Conservation (phyloP, 2,797 vertebrate genomes). For the Gadopsis marmoratus region DNA sequence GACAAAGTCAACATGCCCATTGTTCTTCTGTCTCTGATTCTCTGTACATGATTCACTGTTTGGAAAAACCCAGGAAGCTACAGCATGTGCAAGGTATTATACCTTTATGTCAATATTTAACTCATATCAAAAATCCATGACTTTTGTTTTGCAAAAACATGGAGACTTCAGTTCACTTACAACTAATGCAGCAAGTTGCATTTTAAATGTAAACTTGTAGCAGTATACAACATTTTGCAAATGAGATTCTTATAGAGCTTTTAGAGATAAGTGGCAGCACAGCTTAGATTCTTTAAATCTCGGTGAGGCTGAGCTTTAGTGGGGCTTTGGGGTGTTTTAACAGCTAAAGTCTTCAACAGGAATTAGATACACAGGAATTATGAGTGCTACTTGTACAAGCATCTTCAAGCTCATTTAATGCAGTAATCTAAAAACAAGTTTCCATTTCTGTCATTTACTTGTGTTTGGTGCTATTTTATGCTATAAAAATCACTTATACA, state of each 20-base stretch:
- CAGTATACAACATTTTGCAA: neutral
- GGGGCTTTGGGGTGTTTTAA: constrained; percentile 27
- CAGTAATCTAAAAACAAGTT: constrained; percentile 22
- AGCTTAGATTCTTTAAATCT: constrained; percentile 42
- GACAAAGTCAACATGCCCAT: neutral
- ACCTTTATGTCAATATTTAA: neutral
- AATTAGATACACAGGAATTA: constrained; percentile 51
- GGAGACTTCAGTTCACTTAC: neutral
- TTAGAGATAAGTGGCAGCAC: neutral
- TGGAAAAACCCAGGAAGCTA: neutral
- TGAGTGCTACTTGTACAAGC: constrained; percentile 25
- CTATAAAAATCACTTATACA: neutral
- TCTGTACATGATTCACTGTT: neutral
- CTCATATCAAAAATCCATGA: neutral
- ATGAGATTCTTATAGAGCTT: neutral
- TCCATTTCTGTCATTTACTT: constrained; percentile 2
- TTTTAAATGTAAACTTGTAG: constrained; percentile 6
- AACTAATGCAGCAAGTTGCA: neutral
- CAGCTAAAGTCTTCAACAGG: constrained; percentile 45
- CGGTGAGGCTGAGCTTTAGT: constrained; percentile 37
- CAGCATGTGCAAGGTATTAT: neutral
- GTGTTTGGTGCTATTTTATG: constrained; percentile 5
- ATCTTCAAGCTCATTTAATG: constrained; percentile 22
- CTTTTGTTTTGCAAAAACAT: neutral
- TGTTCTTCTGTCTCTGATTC: neutral